A percentile compares a stretch with the other conserved stretches of the same genome.
Conservation (phyloP, 2,888 invertebrate species). For the Drosophila nigricruria region DNA sequence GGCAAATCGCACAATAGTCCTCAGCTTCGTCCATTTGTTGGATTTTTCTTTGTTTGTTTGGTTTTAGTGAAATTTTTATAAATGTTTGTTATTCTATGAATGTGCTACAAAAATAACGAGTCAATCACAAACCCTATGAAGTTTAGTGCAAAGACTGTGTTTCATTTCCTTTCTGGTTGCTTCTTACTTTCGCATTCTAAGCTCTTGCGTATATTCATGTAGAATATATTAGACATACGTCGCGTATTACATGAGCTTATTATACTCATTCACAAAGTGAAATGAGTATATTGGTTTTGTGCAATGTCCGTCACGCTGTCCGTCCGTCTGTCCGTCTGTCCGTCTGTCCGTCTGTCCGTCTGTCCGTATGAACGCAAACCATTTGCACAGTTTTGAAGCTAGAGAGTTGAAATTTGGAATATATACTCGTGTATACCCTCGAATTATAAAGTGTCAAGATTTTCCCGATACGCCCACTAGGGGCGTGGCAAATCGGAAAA, state of each 20-base stretch:
- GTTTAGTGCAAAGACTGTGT: constrained; percentile 23
- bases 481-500: no score
- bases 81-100: constrained; percentile 1
- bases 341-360: no score
- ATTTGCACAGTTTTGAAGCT: no score
- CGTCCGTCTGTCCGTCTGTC: no score
- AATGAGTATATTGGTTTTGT: no score
- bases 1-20: constrained; percentile 53
- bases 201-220: neutral
- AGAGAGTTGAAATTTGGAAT: no score
- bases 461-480: no score
- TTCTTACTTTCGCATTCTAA: neutral
- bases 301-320: no score
- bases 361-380: no score
- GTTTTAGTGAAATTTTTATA: neutral
- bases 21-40: constrained; percentile 36
- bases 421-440: no score
- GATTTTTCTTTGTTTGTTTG: neutral
- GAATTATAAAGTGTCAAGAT: no score
- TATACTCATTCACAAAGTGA: no score
- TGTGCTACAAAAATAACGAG: constrained; percentile 11
- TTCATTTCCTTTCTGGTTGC: neutral
- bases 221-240: constrained; percentile 27
- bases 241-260: constrained; percentile 44
- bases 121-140: constrained; percentile 22